Conservation (phyloP, 1,140 invertebrate genomes). For the Microvelia longipes region DNA sequence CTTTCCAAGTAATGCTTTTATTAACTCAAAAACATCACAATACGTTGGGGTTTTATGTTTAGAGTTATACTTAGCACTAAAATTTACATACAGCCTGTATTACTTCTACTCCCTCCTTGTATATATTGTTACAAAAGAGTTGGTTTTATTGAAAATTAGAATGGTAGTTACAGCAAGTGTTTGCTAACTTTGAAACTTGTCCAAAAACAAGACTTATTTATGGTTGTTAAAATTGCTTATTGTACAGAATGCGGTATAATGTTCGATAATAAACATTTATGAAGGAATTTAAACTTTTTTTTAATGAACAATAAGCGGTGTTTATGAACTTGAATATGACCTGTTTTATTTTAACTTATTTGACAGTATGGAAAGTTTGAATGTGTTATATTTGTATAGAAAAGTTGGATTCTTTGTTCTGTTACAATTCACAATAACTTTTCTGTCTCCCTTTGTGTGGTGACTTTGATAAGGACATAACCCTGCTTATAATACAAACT, state of each 20-base stretch:
- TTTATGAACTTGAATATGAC: background rate
- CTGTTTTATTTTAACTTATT: background rate
- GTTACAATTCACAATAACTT: no score
- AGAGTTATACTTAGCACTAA: no score
- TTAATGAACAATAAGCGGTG: background rate
- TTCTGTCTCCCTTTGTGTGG: no score
- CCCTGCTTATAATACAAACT: no score
- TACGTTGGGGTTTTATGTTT: no score
- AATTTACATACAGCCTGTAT: background rate
- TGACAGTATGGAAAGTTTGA: no score
- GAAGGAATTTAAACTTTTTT: background rate
- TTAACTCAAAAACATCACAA: no score
- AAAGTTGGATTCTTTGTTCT: no score
- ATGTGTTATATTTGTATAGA: no score
- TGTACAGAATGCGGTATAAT: background rate
- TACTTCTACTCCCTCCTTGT: background rate
- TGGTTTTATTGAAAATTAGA: background rate
- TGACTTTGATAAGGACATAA: no score
- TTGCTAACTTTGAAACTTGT: background rate
- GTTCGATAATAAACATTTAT: background rate
- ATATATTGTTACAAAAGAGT: background rate
- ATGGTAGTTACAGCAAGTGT: background rate
- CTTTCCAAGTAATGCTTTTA: no score
- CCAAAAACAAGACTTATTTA: background rate
- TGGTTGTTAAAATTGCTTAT: background rate